Base-by-base conservation (phyloP, 2,888 invertebrate species). In the Pterobdella sp. region DNA sequence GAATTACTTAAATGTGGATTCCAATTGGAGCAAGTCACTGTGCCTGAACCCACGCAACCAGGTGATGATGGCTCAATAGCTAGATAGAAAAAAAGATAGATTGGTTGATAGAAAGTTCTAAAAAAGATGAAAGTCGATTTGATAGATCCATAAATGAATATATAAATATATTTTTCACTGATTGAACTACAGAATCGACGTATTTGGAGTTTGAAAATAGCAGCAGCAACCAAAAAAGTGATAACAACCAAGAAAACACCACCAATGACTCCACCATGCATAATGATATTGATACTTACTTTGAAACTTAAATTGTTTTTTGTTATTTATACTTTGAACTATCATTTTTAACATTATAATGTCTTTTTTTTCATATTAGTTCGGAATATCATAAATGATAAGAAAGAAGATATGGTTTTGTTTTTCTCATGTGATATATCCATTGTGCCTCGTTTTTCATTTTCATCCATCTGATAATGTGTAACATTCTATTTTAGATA, bases 1-100 rank as follows among this genome's bases (percentile, higher is more conserved):
- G 60, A 56, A 22, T 26, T 56, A 26, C 60, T 56, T n/a, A 56
- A 56, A n/a, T 56, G 60, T 56, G 60, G 60, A 7, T 56, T 56
- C 60, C 60, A 56, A 56, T 26, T 56, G 14, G 60, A 56, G n/a
- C 60, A 56, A n/a, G 60, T 56, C n/a, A 18, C 60, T 26, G 60
- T 22, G 4, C 60, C 60, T 26, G 60, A 56, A n/a, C n/a, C n/a
- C 3, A n/a, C 4, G 3, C 60, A 56, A 56, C 14, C 18, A 56
- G 60, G 60, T 56, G 10, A n/a, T 7, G 22, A 22, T 42, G 49
- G 49, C 7, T 42, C 22, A 22, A 42, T 42, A 22, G 49, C 7
- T 42, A 22, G 22, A 22, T 42, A 22, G 49, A 42, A 14, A 14
- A 22, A 42, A 14, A 22, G 49, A 42, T 42, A 22, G 22, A 22